phyloP scores from a whole-genome alignment of 1,140 invertebrate species.

The Atta texana region DNA sequence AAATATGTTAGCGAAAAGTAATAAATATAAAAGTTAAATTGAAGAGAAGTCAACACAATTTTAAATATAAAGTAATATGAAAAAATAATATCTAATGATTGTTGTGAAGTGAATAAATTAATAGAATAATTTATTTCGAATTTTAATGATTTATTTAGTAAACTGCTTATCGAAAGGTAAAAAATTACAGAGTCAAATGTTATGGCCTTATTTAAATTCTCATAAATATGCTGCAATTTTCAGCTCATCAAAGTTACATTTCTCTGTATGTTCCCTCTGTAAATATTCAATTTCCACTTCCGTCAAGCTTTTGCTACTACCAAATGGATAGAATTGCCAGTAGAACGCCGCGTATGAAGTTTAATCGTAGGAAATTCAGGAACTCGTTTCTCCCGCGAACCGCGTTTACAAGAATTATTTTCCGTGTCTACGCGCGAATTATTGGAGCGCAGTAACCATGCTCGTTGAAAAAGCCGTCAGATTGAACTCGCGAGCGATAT shows the following conservation, averaged over 20 bases:
- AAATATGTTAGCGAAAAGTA: not conserved
- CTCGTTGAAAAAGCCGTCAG: constrained; percentile 57
- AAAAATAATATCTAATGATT: not conserved
- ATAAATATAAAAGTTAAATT: not conserved
- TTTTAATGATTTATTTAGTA: not conserved
- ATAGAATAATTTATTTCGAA: not conserved
- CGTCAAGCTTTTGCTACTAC: not conserved
- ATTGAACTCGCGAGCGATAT: constrained; percentile 46
- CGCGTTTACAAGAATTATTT: constrained; percentile 35
- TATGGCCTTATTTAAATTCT: not conserved
- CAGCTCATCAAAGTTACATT: constrained; percentile 4
- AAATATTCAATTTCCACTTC: constrained; percentile 30
- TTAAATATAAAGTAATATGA: not conserved
- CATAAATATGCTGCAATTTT: not conserved
- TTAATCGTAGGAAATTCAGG: constrained; percentile 27
- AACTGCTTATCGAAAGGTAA: not conserved
- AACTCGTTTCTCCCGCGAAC: constrained; percentile 32
- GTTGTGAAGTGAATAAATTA: not conserved
- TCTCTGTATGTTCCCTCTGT: not conserved
- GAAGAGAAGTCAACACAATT: not conserved
- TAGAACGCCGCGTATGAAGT: not conserved
- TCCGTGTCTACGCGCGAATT: constrained; percentile 50
- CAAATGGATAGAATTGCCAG: not conserved
- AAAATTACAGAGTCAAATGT: not conserved
- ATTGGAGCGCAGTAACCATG: constrained; percentile 61